These are phyloP conservation scores for Heliconius nattereri DNA, from an alignment of 1,140 invertebrate species.

Conservation along the genomic window DNA sequence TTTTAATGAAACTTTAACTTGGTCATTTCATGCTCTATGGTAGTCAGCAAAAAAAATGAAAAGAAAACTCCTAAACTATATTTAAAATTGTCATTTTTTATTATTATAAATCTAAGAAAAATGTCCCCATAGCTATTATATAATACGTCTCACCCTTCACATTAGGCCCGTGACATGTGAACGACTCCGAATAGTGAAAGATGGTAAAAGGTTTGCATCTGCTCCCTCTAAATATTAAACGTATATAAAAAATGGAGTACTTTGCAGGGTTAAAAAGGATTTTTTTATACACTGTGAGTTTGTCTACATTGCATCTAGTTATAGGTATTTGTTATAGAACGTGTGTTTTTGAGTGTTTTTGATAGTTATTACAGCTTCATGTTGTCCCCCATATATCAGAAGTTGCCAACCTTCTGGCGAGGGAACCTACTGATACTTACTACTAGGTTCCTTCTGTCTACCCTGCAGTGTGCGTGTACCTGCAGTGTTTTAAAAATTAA, in stretches of 20 bases:
- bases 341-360: neutral
- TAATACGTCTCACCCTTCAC: constrained; percentile 16
- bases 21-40: too few species aligned
- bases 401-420: too few species aligned
- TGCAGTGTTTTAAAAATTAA: too few species aligned
- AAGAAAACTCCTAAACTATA: neutral
- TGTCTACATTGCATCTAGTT: neutral
- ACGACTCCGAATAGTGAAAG: constrained; percentile 58
- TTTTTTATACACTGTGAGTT: constrained; percentile 18
- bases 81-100: constrained; percentile 1
- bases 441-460: too few species aligned
- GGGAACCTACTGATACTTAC: too few species aligned
- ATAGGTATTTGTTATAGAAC: neutral
- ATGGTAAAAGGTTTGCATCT: constrained; percentile 68
- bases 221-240: constrained; percentile 64
- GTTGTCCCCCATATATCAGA: too few species aligned
- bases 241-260: constrained; percentile 55
- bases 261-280: constrained; percentile 20
- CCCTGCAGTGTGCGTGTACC: too few species aligned
- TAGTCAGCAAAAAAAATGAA: neutral
- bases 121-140: constrained; percentile 20
- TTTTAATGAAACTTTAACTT: neutral
- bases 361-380: too few species aligned
- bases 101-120: constrained; percentile 11
- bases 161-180: constrained; percentile 25